A percentile compares a stretch with the other conserved stretches of the same genome.
Conservation (phyloP, 2,797 vertebrate species). For the Sarcophilus harrisii region DNA sequence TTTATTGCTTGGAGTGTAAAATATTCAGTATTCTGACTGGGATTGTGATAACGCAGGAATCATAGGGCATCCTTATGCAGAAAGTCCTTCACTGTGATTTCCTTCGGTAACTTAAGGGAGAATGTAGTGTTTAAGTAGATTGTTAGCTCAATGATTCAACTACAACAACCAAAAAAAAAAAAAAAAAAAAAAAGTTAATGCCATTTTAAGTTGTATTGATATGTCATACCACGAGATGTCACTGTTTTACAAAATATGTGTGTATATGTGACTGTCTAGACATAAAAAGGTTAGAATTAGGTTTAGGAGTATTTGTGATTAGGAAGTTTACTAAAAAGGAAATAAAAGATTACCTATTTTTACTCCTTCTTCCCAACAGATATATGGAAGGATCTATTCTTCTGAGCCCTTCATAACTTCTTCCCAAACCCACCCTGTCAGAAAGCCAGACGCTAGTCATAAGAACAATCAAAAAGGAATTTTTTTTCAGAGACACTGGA, state of each 20-base stretch:
- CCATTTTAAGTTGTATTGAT: background rate
- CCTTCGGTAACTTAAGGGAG: background rate
- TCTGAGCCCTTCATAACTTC: background rate
- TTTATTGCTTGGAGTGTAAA: background rate
- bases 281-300: background rate
- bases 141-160: background rate
- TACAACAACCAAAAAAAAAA: background rate
- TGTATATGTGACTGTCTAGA: background rate
- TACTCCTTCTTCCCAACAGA: background rate
- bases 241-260: background rate
- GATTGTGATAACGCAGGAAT: background rate
- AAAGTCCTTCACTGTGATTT: background rate
- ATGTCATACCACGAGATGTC: background rate
- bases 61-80: background rate
- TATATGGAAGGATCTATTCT: background rate
- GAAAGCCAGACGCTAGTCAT: background rate
- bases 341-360: background rate
- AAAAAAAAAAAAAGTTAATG: background rate
- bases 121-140: background rate
- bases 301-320: background rate
- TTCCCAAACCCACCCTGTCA: background rate
- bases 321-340: background rate
- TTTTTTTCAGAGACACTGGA: background rate
- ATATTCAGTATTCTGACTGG: background rate
- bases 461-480: background rate